Percentiles rank a stretch among this genome's conserved stretches.
Evolutionary conservation across 2,888 invertebrate genomes (phyloP).

Genomic region (Thysanoteuthis rhombus): DNA sequence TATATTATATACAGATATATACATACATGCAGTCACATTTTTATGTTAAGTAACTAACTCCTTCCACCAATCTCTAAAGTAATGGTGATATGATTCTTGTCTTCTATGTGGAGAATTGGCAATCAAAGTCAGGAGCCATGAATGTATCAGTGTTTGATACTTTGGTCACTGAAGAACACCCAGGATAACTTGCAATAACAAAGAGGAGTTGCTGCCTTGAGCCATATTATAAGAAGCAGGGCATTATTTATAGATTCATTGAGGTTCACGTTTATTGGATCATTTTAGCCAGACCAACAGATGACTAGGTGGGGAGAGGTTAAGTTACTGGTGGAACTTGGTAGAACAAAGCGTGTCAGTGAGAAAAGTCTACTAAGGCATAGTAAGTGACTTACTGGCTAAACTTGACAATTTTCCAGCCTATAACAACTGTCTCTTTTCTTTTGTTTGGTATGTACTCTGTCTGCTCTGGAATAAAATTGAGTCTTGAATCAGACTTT

Average conservation of each 20-base stretch:
- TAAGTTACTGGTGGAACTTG: no score
- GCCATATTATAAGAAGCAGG: neutral
- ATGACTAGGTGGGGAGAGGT: neutral
- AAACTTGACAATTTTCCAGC: neutral
- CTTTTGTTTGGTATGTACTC: no score
- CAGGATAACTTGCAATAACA: neutral
- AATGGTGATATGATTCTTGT: neutral
- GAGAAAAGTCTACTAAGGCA: neutral
- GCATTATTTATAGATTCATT: neutral
- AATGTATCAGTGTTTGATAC: neutral
- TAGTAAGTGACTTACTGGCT: neutral
- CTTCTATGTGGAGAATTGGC: neutral
- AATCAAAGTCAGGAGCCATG: neutral
- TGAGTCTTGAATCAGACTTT: no score
- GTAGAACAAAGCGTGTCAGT: fast-evolving
- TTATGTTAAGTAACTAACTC: neutral
- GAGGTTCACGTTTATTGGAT: neutral
- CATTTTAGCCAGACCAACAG: neutral
- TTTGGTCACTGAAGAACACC: neutral
- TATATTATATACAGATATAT: no score
- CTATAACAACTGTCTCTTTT: neutral
- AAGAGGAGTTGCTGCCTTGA: neutral
- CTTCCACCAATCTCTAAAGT: neutral
- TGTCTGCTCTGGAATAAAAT: no score
- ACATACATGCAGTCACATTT: neutral